phyloP scores from a whole-genome alignment of 2,888 invertebrate species.

The Ectobius pallidus region DNA sequence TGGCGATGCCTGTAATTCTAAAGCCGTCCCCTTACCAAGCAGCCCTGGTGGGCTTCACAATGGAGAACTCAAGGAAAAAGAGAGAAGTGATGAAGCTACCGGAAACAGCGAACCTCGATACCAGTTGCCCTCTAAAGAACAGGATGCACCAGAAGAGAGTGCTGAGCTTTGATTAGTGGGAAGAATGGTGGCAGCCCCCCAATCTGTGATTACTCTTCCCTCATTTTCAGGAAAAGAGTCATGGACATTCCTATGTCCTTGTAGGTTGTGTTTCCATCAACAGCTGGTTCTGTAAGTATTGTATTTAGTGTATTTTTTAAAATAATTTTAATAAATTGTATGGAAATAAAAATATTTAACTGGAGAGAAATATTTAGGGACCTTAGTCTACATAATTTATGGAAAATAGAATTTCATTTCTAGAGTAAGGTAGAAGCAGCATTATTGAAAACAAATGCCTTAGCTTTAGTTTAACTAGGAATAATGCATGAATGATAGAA shows the following conservation, averaged over 20 bases:
- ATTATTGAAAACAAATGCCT: too few relatives aligned
- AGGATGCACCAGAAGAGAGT: constrained; percentile 14
- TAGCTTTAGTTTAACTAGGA: too few relatives aligned
- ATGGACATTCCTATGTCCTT: constrained; percentile 28
- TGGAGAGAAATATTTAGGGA: neutral
- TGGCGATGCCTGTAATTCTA: neutral
- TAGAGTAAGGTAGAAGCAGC: neutral
- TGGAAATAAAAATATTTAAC: neutral
- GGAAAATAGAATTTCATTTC: constrained; percentile 2
- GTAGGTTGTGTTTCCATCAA: constrained; percentile 29
- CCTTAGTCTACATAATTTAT: neutral
- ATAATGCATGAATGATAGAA: too few relatives aligned
- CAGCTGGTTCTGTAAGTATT: constrained; percentile 21
- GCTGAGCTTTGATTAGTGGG: constrained; percentile 13
- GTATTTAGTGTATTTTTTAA: neutral
- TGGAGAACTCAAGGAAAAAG: neutral
- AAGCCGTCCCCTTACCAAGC: neutral
- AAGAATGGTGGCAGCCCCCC: neutral
- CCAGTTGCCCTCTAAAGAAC: neutral
- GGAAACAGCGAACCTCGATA: neutral
- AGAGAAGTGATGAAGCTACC: neutral
- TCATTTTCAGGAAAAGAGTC: neutral
- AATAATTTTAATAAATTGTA: neutral
- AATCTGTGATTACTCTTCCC: constrained; percentile 22
- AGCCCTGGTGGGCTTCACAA: neutral